phyloP scores from a whole-genome alignment of 2,113 vertebrate species.

The Lamprologus speciosus region DNA sequence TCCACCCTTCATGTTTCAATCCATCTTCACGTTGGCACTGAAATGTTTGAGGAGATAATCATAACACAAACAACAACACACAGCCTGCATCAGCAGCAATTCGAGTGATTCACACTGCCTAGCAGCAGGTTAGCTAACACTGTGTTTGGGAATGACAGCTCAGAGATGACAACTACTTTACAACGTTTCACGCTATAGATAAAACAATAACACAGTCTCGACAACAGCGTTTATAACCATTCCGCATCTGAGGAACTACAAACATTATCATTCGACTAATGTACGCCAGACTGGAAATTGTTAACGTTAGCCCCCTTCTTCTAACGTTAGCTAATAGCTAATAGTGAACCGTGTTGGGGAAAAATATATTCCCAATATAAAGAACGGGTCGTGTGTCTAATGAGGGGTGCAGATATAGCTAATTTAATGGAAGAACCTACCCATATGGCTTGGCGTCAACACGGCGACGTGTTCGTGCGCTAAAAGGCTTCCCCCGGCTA shows the following conservation, averaged over 20 bases:
- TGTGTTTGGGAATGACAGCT: slow-evolving; percentile 12
- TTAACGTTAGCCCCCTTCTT: not conserved
- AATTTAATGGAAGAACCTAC: not conserved
- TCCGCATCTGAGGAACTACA: not conserved
- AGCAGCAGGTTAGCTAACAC: not conserved
- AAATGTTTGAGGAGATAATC: not conserved
- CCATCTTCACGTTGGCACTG: slow-evolving; percentile 38
- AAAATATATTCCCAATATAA: not conserved
- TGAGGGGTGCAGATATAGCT: rapidly evolving
- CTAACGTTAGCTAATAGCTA: slow-evolving; percentile 8
- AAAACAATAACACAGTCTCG: not conserved
- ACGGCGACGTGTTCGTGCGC: not conserved
- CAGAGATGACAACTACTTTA: not conserved
- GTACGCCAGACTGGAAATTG: not conserved
- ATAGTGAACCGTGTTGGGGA: not conserved
- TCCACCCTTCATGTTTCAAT: slow-evolving; percentile 44
- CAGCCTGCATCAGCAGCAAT: not conserved
- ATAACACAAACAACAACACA: not conserved
- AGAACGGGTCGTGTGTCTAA: not conserved
- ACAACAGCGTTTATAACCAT: not conserved
- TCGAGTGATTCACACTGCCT: not conserved
- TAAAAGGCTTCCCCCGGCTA: not conserved
- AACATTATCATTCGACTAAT: not conserved
- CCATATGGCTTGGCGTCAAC: not conserved
- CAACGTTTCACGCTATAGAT: not conserved